These are phyloP conservation scores for Hycleus phaleratus DNA, from an alignment of 1,140 invertebrate genomes.

Conservation along the genomic window DNA sequence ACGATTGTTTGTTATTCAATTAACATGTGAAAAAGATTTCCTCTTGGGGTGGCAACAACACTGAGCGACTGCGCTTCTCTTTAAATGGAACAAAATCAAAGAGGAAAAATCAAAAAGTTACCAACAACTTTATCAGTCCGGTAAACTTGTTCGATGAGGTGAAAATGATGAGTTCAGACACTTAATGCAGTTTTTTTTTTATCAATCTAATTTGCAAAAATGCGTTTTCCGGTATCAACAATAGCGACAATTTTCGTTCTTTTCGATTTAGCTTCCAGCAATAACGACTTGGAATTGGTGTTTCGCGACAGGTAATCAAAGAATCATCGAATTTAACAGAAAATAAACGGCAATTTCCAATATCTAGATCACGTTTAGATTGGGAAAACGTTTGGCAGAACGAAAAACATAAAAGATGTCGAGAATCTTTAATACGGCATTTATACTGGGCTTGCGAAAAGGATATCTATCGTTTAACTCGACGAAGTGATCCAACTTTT, in stretches of 20 bases:
- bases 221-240: slow-evolving; percentile 32
- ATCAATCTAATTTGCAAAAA: not conserved
- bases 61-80: too few relatives aligned
- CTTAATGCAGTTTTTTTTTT: too few relatives aligned
- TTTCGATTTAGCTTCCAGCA: slow-evolving; percentile 24
- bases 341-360: not conserved
- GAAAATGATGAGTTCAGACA: too few relatives aligned
- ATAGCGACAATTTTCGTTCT: slow-evolving; percentile 27
- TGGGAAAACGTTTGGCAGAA: slow-evolving; percentile 52
- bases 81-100: too few relatives aligned
- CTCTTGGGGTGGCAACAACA: too few relatives aligned
- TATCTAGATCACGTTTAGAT: slow-evolving; percentile 45
- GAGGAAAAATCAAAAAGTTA: too few relatives aligned
- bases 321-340: not conserved
- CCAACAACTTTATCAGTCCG: too few relatives aligned
- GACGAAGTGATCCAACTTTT: slow-evolving; percentile 34
- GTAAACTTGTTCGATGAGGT: too few relatives aligned
- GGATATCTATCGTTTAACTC: slow-evolving; percentile 50
- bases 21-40: too few relatives aligned
- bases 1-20: too few relatives aligned
- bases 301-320: slow-evolving; percentile 41
- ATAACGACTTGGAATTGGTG: slow-evolving; percentile 41
- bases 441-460: slow-evolving; percentile 55
- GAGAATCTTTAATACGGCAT: slow-evolving; percentile 47
- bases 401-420: slow-evolving; percentile 49